These are phyloP conservation scores for Lutjanus campechanus DNA, from an alignment of 2,797 vertebrate species.

Conservation along the genomic window DNA sequence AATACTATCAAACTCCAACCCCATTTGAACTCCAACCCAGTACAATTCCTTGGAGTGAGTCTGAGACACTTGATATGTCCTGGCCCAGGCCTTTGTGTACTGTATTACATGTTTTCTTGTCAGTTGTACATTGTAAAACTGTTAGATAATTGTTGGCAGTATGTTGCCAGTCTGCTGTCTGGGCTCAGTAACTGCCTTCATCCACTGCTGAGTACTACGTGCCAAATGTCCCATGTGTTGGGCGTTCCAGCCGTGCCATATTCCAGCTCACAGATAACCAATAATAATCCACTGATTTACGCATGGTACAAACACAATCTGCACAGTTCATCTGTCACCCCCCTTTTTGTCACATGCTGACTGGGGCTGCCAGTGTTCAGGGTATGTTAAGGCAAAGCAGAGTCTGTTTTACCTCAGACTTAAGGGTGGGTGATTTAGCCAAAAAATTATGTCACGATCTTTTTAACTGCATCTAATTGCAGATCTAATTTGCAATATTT, in stretches of 20 bases:
- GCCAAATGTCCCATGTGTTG: conserved; percentile 43
- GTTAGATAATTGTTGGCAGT: conserved; percentile 8
- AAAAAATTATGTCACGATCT: too few species aligned
- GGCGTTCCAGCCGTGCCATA: conserved; percentile 10
- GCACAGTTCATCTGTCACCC: conserved; percentile 36
- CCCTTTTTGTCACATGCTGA: neutral
- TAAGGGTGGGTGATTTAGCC: too few species aligned
- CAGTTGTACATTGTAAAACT: conserved; percentile 21
- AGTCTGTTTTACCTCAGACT: too few species aligned
- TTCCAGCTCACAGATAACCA: conserved; percentile 47
- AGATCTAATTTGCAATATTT: too few species aligned
- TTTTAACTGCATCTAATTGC: too few species aligned
- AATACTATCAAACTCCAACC: neutral
- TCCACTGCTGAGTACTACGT: neutral
- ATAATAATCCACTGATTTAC: conserved; percentile 51
- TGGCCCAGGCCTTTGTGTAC: neutral
- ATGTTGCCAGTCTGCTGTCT: conserved; percentile 28
- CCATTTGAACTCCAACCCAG: neutral
- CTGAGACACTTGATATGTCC: neutral
- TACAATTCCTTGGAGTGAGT: neutral
- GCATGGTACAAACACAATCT: conserved; percentile 51
- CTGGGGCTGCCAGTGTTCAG: neutral
- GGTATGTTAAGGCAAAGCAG: neutral
- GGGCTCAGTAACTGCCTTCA: conserved; percentile 8
- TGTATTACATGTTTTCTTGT: conserved; percentile 3